Evolutionary conservation across 2,888 invertebrate species (phyloP), one percentile per base, ranked within the genome.

Genomic region (Chaetogeoica ovagalla): DNA sequence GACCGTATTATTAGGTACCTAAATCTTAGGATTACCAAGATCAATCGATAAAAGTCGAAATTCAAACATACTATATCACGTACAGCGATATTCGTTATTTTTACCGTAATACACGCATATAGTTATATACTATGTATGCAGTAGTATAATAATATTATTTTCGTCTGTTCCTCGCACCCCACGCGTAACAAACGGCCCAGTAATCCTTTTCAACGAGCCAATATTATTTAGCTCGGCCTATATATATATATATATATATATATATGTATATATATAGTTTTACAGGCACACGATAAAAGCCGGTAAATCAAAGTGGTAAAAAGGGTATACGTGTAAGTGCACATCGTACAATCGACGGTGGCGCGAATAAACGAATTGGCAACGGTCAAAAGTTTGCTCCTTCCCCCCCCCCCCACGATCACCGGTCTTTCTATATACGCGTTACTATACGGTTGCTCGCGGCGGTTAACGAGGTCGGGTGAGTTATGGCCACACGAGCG

Each of bases 371-470:
- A 68, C 66, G 75, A 76, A 76, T 76, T 76, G 75, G 75, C 66
- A 76, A 76, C 66, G 75, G 75, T 76, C 75, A 76, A 76, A 76
- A 68, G 75, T 76, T 76, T 68, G 23, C 59, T 30, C 9, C n/a
- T 13, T 21, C 3, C 48, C 48, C 11, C 48, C 13, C 13, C 13
- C 48, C 11, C 57, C 17, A 23, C 17, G 4, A n/a, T 15, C 21
- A 6, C 43, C 68, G 17, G 7, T 21, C 15, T 30, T 63, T 63
- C 63, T 37, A 17, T 55, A 55, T 19, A 55, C 55, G 19, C 55
- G 19, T 19, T 55, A 55, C 55, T 55, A 6, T 55, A 19, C 17
- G 59, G 8, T 9, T 11, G 11, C 13, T 0, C 60, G 48, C 62
- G 62, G n/a, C 30, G 30, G 48, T 48, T 62, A 70, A 70, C 62